Base-by-base conservation (phyloP, 2,888 invertebrate genomes). In the Idaea dimidiata region DNA sequence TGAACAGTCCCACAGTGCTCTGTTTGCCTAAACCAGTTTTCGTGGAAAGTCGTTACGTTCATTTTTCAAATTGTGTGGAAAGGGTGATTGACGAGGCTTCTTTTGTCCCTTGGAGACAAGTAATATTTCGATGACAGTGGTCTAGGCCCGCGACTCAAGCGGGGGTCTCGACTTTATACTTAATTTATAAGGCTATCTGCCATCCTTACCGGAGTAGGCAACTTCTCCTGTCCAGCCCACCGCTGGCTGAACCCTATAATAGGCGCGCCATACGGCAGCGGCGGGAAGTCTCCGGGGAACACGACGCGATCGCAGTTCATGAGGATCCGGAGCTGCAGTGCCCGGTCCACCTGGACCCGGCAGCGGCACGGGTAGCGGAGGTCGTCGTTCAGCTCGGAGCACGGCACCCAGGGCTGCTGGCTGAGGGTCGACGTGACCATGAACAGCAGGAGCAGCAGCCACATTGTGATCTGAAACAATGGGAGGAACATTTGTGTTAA, bases 281-380 rank as follows among this genome's bases (percentile, higher is more conserved):
- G 92, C 0, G 97, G 95, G 70, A 96, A 95, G 80, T 97, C 97
- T 6, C 95, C 95, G 31, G 95, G 93, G 78, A 97, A 97, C 32
- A 97, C 96, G 24, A 97, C 95, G 8, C 94, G 89, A 89, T 98
- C 97, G 83, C 98, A 98, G 84, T 97, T 94, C 93, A 97, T 95
- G 72, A 94, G 91, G 70, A 97, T 95, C 62, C 89, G 79, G 6
- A 92, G 75, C 71, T 91, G 90, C 14, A 91, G 75, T 0, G 89
- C 83, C 17, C 89, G 76, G 78, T 94, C 94, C 66, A 94, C 94
- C 63, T 88, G 85, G 58, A 92, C 90, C 18, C 86, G 81, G 61
- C 93, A 93, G 54, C 93, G 91, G 89, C 97, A 97, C 0, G 97
- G 97, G 76, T 96, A 94, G 59, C 96, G 94, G 53, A 97, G 93